Evolutionary conservation across 2,888 invertebrate genomes (phyloP), one percentile per base, ranked within the genome.

Genomic region (Calameuta filiformis): DNA sequence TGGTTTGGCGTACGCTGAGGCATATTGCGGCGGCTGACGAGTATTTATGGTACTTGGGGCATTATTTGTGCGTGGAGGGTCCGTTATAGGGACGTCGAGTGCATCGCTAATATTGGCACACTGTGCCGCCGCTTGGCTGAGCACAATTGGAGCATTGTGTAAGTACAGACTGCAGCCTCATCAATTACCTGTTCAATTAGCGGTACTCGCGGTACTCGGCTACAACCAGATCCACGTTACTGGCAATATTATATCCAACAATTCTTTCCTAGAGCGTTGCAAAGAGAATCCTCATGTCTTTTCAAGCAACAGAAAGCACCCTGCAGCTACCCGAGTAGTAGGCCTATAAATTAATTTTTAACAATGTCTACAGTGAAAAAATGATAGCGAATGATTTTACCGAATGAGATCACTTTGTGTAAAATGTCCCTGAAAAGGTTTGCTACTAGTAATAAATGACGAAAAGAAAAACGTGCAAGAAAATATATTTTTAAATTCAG

Each of bases 61-160:
- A 88, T 89, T 89, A 89, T 89, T 89, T 87, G 89, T 87, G 87
- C 87, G 85, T 84, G 80, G 81, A 79, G 79, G 82, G 82, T 86
- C 87, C 87, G 87, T 86, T 87, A 87, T 88, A 86, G 86, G 87
- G 85, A 88, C 84, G 86, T 89, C 88, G 89, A 89, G 89, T 88
- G 89, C 88, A 89, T 89, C 87, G 88, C 89, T 88, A 89, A 89
- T 89, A 89, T 89, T 89, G 89, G 88, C 87, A 84, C 81, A 82
- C 82, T 81, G 77, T 68, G 85, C 84, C 84, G 86, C 85, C 85
- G 87, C 88, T 88, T 85, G 84, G 87, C 84, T 85, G 88, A 87
- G 87, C 88, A 89, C 89, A 89, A 89, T 89, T 88, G 88, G 88
- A 88, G 88, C 88, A 87, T 88, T 88, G 88, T 88, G 87, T 87